Evolutionary conservation across 2,797 vertebrate species (phyloP), one percentile per base, ranked within the genome.

Genomic region (Tamandua tetradactyla): DNA sequence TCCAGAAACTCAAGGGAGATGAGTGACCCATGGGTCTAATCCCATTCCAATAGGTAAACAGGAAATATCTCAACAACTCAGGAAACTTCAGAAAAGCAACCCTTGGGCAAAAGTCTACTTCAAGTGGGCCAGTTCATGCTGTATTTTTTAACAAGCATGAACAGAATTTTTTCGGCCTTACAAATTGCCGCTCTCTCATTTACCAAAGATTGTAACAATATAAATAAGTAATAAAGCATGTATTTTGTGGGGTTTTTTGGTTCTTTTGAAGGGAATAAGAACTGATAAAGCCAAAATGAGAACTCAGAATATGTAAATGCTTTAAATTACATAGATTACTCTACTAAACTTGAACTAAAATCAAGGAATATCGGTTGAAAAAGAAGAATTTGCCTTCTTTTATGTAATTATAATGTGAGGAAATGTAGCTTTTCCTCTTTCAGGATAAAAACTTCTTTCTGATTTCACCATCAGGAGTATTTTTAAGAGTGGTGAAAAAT

Each of bases 401-500:
- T 86, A 10, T 2, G 7, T 66, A 94, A 44, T 59, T 76, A 68
- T 18, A 85, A 79, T 84, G 42, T 90, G n/a, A 87, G 71, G 8
- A 92, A 82, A 59, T 42, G 7, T 12, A 81, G 23, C 2, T 52
- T 64, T 81, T 62, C 23, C 0, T 64, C 40, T 80, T 57, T 71
- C 47, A 61, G 71, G 71, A 76, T 84, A 42, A 91, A 81, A 81
- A 71, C 55, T 55, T 2, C 17, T 85, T 87, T 59, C 32, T 85
- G 14, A 66, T 90, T 40, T 22, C 8, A 80, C 68, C 17, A 90
- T 7, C 1, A 72, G 18, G 3, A 87, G 9, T 89, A 57, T 85
- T 69, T 93, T 76, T 64, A 66, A 90, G 47, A 78, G 23, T n/a
- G 72, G 13, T 89, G 86, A 84, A 92, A 81, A 62, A 37, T 81